phyloP scores from a whole-genome alignment of 2,113 vertebrate genomes.

The Prunella fulvescens region DNA sequence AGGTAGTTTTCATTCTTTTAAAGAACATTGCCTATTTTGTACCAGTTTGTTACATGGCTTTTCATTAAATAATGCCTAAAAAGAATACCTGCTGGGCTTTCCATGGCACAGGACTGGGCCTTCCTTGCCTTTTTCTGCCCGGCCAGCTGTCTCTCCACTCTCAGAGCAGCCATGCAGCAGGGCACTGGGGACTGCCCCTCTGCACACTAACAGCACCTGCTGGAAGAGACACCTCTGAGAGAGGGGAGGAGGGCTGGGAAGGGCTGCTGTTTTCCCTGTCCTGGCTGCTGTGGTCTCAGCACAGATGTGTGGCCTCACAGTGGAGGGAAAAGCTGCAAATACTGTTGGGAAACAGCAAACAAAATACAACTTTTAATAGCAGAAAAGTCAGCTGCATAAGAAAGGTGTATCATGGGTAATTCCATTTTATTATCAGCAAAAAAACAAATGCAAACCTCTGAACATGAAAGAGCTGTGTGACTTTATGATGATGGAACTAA shows the following conservation, averaged over 20 bases:
- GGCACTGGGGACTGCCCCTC: accelerated
- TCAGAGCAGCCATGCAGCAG: background rate
- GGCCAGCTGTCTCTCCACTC: background rate
- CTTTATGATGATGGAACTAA: background rate
- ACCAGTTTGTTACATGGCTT: background rate
- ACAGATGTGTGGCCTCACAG: background rate
- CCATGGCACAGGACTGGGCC: background rate
- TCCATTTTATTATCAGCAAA: background rate
- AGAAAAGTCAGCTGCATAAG: background rate
- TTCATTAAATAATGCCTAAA: background rate
- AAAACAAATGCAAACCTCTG: background rate
- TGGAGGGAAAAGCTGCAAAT: background rate
- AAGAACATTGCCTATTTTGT: background rate
- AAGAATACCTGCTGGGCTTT: background rate
- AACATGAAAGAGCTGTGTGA: background rate
- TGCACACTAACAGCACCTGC: background rate
- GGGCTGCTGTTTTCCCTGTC: background rate
- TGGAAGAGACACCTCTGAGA: background rate
- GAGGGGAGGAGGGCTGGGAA: accelerated
- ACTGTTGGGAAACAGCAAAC: background rate
- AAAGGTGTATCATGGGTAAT: background rate
- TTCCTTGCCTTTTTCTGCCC: background rate
- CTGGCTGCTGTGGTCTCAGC: background rate
- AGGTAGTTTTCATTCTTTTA: background rate
- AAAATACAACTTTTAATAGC: background rate